Evolutionary conservation across 2,888 invertebrate genomes (phyloP).

Genomic region (Ephialtes manifestator): DNA sequence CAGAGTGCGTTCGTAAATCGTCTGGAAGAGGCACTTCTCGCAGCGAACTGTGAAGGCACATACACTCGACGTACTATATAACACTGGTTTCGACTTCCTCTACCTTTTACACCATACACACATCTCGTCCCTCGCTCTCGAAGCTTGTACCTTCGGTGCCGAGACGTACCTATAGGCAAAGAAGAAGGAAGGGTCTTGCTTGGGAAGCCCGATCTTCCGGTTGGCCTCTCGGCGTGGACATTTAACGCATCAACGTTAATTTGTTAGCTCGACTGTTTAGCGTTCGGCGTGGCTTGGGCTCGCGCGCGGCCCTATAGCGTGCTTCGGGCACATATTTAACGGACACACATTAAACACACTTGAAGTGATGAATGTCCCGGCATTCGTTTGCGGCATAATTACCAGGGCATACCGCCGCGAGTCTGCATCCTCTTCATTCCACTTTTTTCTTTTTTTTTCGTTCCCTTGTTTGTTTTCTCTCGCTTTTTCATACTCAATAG

Average conservation of each 20-base stretch:
- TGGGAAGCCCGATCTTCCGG: conserved; percentile 73
- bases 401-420: conserved; percentile 72
- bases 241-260: conserved; percentile 80
- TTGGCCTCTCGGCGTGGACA: conserved; percentile 68
- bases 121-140: neutral
- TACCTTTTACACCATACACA: neutral
- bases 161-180: neutral
- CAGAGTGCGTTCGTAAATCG: conserved; percentile 41
- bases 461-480: conserved; percentile 3
- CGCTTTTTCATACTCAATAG: conserved; percentile 1
- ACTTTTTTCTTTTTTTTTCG: conserved; percentile 27
- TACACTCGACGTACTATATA: conserved; percentile 20
- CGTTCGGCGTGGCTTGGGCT: conserved; percentile 36
- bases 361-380: conserved; percentile 78
- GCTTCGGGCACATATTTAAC: conserved; percentile 78
- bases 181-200: conserved; percentile 29
- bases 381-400: conserved; percentile 78
- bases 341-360: conserved; percentile 76
- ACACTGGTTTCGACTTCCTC: conserved; percentile 10
- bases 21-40: conserved; percentile 19
- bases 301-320: conserved; percentile 71
- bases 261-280: conserved; percentile 78
- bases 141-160: neutral
- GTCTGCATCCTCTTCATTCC: conserved; percentile 37
- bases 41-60: conserved; percentile 16